Base-by-base conservation (phyloP, 1,140 invertebrate species). In the Drepana arcuata region DNA sequence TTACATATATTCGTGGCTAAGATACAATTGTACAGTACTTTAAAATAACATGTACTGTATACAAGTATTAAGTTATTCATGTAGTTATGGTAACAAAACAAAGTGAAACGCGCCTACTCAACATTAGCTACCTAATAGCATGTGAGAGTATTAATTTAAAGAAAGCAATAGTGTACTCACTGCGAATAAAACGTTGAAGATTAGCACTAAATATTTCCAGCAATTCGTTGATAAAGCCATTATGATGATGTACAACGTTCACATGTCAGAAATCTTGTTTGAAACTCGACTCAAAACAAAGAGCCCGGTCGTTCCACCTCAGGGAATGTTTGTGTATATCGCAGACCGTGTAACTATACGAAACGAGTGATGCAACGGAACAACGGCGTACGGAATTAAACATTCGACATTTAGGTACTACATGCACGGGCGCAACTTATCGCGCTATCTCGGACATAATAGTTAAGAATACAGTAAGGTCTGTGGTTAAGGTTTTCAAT, bases 191-290 rank as follows among this genome's bases (percentile, higher is more conserved):
- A 79, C 50, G 44, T 83, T 84, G 58, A 82, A 84, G 34, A 66
- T 73, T 45, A 84, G 50, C 44, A 84, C 78, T 14, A 84, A 58
- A 66, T 82, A 84, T 68, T 82, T 82, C 78, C 78, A 84, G 50
- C 77, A 81, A 47, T 79, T 82, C 33, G 77, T 71, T 4, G 78
- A 81, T 21, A 81, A 50, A 41, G 71, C 69, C 81, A 84, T 84
- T 67, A 62, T 69, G 26, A 10, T 26, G 6, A 24, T 43, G 25
- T 56, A 46, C 14, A 38, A 49, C 44, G 50, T 73, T 78, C 77
- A 81, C 73, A 78, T 80, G 52, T 73, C 62, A 55, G 51, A 57
- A 53, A 59, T 64, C 44, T 59, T 61, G 67, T 59, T 67, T 59
- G 41, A 65, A 67, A 65, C 56, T 57, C 41, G 52, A 39, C 42